phyloP scores from a whole-genome alignment of 2,888 invertebrate genomes.

The Platerodrilus igneus region DNA sequence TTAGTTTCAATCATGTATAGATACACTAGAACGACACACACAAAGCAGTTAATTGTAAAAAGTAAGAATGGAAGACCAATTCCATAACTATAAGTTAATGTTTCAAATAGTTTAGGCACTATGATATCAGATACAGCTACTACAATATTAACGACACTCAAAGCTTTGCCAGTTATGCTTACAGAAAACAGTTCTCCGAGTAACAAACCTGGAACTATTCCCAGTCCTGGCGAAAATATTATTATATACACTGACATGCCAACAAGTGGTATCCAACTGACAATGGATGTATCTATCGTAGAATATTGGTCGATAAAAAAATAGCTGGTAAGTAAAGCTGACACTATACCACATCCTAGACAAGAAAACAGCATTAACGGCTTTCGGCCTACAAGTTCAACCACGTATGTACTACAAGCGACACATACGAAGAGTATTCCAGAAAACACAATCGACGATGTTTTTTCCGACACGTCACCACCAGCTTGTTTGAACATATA shows the following conservation, averaged over 20 bases:
- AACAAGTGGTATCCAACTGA: constrained; percentile 38
- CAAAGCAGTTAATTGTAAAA: constrained; percentile 32
- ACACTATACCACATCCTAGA: constrained; percentile 26
- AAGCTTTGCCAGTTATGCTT: constrained; percentile 36
- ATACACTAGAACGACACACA: constrained; percentile 31
- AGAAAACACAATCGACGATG: constrained; percentile 36
- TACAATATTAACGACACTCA: constrained; percentile 32
- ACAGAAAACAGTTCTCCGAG: constrained; percentile 37
- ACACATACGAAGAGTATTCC: constrained; percentile 24
- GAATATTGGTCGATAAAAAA: constrained; percentile 32
- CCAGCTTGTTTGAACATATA: constrained; percentile 38
- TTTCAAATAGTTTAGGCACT: constrained; percentile 36
- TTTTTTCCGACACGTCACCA: constrained; percentile 31
- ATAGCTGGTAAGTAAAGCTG: constrained; percentile 29
- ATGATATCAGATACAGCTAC: constrained; percentile 30
- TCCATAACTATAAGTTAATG: constrained; percentile 34
- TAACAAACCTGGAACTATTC: constrained; percentile 37
- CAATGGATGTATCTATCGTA: constrained; percentile 25
- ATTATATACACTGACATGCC: constrained; percentile 35
- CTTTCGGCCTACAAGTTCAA: constrained; percentile 33
- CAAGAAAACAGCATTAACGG: constrained; percentile 30
- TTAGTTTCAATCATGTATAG: constrained; percentile 41
- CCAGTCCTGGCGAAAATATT: constrained; percentile 29
- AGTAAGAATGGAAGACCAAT: constrained; percentile 37
- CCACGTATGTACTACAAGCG: constrained; percentile 25